Evolutionary conservation across 92 coral and sea anemone genomes (phyloP), one percentile per base, ranked within the genome.

Genomic region (Palythoa grandiflora): DNA sequence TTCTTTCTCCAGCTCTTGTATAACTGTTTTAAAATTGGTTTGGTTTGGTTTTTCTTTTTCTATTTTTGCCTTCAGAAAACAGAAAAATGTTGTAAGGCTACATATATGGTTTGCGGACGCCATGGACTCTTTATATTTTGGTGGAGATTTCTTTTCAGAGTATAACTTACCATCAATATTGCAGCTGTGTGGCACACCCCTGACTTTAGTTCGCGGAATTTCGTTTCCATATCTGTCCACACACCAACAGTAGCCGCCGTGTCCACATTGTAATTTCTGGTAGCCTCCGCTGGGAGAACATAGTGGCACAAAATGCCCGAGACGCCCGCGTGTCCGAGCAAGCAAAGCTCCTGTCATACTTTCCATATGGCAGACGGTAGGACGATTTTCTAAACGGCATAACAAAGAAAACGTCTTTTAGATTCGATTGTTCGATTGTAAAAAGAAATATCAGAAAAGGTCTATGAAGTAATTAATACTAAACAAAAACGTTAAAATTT

Each of bases 161-260:
- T 11, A 63, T 19, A 19, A 21, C 47, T 81, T 68, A 81, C 86
- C 86, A 65, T 28, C 16, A 16, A 81, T 65, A 66, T 36, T 38
- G 47, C 86, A 81, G 61, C 63, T 66, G 79, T 88, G 77, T 52
- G 94, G 92, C 3, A 92, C 51, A 63, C 98, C 96, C 57, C 77
- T 86, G 15, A 90, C 79, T 86, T 93, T 95, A 21, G 98, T 95
- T 63, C 98, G 88, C 51, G 98, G 98, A 60, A 95, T 73, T 79
- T 95, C 98, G 61, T 95, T 89, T 38, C 98, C 98, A 50, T 93
- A 95, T 89, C 96, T 84, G 77, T 95, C 98, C 71, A 95, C 98
- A 85, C 98, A 95, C 98, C 98, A 95, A 38, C 98, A 95, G 88
- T 91, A 94, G 17, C 98, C 98, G 40, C 87, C 91, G 28, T 88